Base-by-base conservation (phyloP, 2,113 vertebrate genomes). In the Osmerus mordax region DNA sequence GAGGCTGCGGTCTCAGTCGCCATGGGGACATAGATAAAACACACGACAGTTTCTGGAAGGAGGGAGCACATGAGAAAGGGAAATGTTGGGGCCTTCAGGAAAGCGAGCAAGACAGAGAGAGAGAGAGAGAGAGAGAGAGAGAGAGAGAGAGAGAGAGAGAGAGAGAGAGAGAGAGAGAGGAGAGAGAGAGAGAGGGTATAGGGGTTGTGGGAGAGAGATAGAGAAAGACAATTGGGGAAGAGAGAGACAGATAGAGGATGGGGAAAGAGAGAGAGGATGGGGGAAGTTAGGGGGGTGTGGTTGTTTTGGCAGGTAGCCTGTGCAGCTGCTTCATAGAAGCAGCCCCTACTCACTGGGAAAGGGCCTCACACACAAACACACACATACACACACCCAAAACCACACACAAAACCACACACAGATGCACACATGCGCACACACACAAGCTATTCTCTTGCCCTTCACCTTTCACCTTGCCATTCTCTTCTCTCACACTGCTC, bases 251-350 rank as follows among this genome's bases (percentile, higher is more conserved):
- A 64, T 36, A 32, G 52, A 25, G 8, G 36, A 13, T 52, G 70
- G 36, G 53, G 70, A 18, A 36, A 25, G n/a, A 9, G 61, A 71
- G 25, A 58, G 54, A 67, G 41, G 60, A 52, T 68, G 32, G 29
- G 53, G 36, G 21, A 60, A 67, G 77, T 69, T 53, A 70, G 81
- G 67, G 67, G 77, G 83, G 83, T 75, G 75, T 62, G 71, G 82
- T 83, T 81, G 3, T 79, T 80, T 85, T 90, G 87, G 86, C 85
- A 64, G 51, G 66, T 58, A 61, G 81, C 84, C 83, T 1, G 19
- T 32, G 70, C 86, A 90, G 85, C 87, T 83, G 86, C 74, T 83
- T 78, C 55, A 67, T 82, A 82, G 72, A 70, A 73, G 73, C 41
- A 36, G 70, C 62, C 75, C 51, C 66, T 62, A 47, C 32, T 56